These are phyloP conservation scores for Macroteleia sp. DNA, from an alignment of 2,888 invertebrate species.

Conservation along the genomic window DNA sequence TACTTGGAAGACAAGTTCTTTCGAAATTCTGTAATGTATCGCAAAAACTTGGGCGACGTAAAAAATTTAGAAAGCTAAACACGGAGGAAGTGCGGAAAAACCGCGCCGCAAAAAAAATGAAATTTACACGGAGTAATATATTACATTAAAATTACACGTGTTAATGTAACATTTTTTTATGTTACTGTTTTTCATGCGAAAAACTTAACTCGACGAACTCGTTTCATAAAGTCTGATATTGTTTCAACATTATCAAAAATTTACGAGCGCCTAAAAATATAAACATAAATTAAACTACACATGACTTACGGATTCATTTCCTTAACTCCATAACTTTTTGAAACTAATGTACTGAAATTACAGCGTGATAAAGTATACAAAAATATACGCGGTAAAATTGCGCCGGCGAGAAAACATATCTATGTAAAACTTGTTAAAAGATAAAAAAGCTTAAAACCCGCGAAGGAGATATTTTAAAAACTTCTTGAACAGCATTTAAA, in stretches of 20 bases:
- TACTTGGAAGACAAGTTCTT: too few species aligned
- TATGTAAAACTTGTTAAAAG: constrained; percentile 50
- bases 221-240: constrained; percentile 43
- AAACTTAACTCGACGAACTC: constrained; percentile 36
- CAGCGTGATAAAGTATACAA: constrained; percentile 48
- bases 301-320: constrained; percentile 48
- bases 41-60: constrained; percentile 39
- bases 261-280: constrained; percentile 48
- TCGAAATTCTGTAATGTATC: constrained; percentile 54
- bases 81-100: constrained; percentile 5
- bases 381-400: constrained; percentile 33
- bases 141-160: constrained; percentile 43
- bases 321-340: constrained; percentile 43
- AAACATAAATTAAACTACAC: constrained; percentile 42
- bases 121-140: constrained; percentile 38
- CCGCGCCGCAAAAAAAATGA: constrained; percentile 20
- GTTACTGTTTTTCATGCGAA: constrained; percentile 9
- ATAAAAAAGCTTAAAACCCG: constrained; percentile 39
- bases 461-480: constrained; percentile 39
- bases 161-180: constrained; percentile 44
- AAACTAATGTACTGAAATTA: constrained; percentile 52
- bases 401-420: constrained; percentile 38
- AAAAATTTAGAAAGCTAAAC: constrained; percentile 46
- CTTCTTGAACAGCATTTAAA: constrained; percentile 58
- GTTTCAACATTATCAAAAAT: constrained; percentile 51